These are phyloP conservation scores for Hoplostethus atlanticus DNA, from an alignment of 2,797 vertebrate species.

Conservation along the genomic window DNA sequence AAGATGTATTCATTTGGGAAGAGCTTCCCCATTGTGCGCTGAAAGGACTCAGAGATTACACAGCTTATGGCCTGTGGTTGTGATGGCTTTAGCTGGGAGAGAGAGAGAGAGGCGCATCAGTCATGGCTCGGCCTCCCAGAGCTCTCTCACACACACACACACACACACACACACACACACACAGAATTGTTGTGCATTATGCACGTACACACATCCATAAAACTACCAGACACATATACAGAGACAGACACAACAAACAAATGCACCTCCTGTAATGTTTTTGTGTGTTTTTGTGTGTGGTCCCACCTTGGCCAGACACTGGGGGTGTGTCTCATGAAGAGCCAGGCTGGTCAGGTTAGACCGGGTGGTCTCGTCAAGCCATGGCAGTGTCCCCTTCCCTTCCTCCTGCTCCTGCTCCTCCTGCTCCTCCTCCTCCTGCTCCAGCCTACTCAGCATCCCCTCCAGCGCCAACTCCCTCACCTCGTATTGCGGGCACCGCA, in stretches of 20 bases:
- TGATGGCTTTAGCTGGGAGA: constrained; percentile 5
- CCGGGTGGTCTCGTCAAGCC: constrained; percentile 68
- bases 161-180: constrained; percentile 3
- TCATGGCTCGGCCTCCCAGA: neutral
- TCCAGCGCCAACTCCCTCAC: constrained; percentile 88
- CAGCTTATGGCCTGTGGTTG: constrained; percentile 2
- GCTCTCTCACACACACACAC: neutral
- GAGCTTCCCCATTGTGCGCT: constrained; percentile 17
- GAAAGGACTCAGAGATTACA: constrained; percentile 14
- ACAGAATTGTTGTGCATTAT: constrained; percentile 1
- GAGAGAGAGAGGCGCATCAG: neutral
- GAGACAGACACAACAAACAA: constrained; percentile 47
- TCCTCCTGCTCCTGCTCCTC: neutral
- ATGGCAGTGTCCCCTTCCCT: constrained; percentile 24
- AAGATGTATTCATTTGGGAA: constrained; percentile 25
- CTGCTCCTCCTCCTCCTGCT: constrained; percentile 32
- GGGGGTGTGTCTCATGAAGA: constrained; percentile 88
- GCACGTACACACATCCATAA: constrained; percentile 18
- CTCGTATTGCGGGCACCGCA: constrained; percentile 84
- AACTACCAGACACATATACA: constrained; percentile 27
- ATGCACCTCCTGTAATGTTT: constrained; percentile 19
- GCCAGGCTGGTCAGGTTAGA: constrained; percentile 83
- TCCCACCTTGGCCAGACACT: constrained; percentile 92
- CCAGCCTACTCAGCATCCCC: constrained; percentile 81
- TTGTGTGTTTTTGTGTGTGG: constrained; percentile 25